Base-by-base conservation (phyloP, 2,888 invertebrate species). In the Trachelus iudaicus region DNA sequence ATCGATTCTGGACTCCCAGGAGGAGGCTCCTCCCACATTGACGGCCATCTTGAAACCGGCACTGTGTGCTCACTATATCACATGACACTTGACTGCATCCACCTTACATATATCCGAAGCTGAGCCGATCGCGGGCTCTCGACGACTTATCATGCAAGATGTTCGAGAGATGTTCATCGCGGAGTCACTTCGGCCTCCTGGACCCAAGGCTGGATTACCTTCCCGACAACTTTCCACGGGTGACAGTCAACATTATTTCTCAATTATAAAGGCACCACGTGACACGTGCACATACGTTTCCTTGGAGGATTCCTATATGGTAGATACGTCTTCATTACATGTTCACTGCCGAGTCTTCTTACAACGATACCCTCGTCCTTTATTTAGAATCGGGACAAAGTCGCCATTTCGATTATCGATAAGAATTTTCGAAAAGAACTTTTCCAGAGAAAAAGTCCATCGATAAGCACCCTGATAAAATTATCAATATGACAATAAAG, bases 1-100 rank as follows among this genome's bases (percentile, higher is more conserved):
- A 91, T 91, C 91, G 91, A 91, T 91, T 89, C 89, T 84, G 84
- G 86, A 87, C 90, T 86, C 89, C 85, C 87, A 85, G 85, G 84
- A 83, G 85, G 87, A 91, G 89, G 90, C 91, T 91, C 92, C 91
- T 91, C 91, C 91, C 90, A 91, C 89, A 86, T 81, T 83, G 90
- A 89, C 91, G 90, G 91, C 92, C 91, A 91, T 91, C 91, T 90
- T 91, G 91, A 77, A 84, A 88, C 83, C 88, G 85, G 87, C 88
- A 87, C 87, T 83, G 86, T 56, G 56, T 88, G 81, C 87, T 86
- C 89, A 86, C 88, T 89, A 90, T 89, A 90, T 90, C 89, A 88
- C 89, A 90, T 90, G 88, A 89, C 90, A 90, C 90, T 89, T 88
- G 86, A 87, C 85, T 87, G 87, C 87, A 86, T 87, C 87, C 87